These are phyloP conservation scores for Tragelaphus oryx DNA, from an alignment of 2,797 vertebrate genomes.

Conservation along the genomic window DNA sequence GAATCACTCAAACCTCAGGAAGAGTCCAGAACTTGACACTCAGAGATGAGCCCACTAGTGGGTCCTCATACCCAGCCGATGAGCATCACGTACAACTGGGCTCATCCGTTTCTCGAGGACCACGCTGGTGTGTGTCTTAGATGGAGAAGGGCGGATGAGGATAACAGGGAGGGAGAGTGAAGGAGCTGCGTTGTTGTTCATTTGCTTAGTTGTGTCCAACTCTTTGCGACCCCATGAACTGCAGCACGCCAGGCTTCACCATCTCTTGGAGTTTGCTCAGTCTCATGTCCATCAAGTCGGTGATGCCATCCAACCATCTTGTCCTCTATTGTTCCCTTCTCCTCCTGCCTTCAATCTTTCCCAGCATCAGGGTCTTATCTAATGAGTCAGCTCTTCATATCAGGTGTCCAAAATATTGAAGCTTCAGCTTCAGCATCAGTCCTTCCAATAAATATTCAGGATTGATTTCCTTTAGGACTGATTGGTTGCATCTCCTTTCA, in stretches of 20 bases:
- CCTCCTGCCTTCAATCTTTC: neutral
- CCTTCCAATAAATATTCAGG: neutral
- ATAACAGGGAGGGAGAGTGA: neutral
- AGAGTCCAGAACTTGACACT: neutral
- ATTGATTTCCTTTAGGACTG: neutral
- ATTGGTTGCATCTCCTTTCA: neutral
- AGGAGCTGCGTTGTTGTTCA: neutral
- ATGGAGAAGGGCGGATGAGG: neutral
- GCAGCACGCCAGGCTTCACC: neutral
- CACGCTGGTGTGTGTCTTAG: neutral
- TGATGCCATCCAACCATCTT: neutral
- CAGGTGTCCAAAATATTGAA: neutral
- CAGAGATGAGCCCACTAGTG: neutral
- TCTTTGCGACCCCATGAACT: neutral
- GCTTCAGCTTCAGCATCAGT: neutral
- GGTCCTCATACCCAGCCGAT: neutral
- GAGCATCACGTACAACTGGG: accelerated
- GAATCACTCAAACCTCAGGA: neutral
- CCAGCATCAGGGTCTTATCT: neutral
- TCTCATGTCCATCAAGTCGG: neutral
- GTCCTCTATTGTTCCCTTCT: neutral
- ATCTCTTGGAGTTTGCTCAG: neutral
- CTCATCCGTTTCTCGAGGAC: neutral
- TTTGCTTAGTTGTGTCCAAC: neutral
- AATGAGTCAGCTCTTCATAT: neutral